These are phyloP conservation scores for Gymnoscopelus microlampas DNA, from an alignment of 2,797 vertebrate genomes.

Conservation along the genomic window DNA sequence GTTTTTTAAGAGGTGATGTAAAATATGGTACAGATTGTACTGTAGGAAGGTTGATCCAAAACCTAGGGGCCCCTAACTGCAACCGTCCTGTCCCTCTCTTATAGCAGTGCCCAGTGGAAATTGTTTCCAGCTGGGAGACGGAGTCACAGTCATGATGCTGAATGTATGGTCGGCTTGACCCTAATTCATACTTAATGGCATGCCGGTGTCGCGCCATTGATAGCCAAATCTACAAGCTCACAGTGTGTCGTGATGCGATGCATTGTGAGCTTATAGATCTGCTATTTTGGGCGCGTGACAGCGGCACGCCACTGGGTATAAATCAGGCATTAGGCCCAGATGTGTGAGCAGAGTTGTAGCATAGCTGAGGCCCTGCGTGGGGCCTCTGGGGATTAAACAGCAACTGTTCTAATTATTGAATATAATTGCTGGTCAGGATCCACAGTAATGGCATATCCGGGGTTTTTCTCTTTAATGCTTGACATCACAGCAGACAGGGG, in stretches of 20 bases:
- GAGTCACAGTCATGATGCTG: slow-evolving; percentile 23
- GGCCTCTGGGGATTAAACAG: slow-evolving; percentile 26
- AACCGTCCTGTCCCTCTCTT: slow-evolving; percentile 15
- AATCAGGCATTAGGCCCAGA: slow-evolving; percentile 35
- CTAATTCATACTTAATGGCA: slow-evolving; percentile 34
- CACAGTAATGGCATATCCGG: slow-evolving; percentile 16
- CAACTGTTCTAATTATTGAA: slow-evolving; percentile 16
- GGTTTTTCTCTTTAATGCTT: slow-evolving; percentile 32
- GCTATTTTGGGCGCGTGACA: too few species aligned
- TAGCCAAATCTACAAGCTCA: too few species aligned
- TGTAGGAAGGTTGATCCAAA: too few species aligned
- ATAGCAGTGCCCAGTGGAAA: slow-evolving; percentile 29
- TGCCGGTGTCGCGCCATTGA: background rate
- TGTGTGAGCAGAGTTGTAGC: slow-evolving; percentile 36
- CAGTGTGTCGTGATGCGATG: too few species aligned
- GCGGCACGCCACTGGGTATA: too few species aligned
- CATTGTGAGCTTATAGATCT: too few species aligned
- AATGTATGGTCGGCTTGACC: slow-evolving; percentile 10
- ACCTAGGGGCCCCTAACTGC: too few species aligned
- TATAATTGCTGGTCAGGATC: slow-evolving; percentile 19
- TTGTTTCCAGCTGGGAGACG: slow-evolving; percentile 58
- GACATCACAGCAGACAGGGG: slow-evolving; percentile 18
- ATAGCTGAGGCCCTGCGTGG: slow-evolving; percentile 25
- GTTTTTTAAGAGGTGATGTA: too few species aligned
- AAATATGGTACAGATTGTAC: too few species aligned